These are phyloP conservation scores for Mystacides longicornis DNA, from an alignment of 2,888 invertebrate genomes.

Conservation along the genomic window DNA sequence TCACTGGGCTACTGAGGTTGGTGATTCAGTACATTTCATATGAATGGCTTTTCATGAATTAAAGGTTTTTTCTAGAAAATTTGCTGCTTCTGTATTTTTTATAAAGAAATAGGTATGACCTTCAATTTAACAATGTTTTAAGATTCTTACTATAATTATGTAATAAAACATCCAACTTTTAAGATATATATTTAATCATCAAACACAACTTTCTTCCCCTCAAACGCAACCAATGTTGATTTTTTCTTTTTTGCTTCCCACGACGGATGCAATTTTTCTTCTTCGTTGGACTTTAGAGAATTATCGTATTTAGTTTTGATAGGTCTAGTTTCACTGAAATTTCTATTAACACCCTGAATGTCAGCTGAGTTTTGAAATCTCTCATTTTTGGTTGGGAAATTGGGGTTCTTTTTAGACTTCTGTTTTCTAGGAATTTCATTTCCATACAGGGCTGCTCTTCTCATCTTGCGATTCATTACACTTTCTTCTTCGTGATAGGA, in stretches of 20 bases:
- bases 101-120: no score
- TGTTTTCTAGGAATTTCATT: slow-evolving; percentile 28
- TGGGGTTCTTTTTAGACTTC: slow-evolving; percentile 15
- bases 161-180: neutral
- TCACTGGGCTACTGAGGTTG: no score
- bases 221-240: slow-evolving; percentile 41
- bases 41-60: no score
- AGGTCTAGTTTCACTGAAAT: slow-evolving; percentile 19
- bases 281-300: slow-evolving; percentile 10
- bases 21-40: no score
- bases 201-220: slow-evolving; percentile 47
- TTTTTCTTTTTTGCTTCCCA: slow-evolving; percentile 49
- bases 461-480: slow-evolving; percentile 35
- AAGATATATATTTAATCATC: slow-evolving; percentile 7
- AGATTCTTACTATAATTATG: neutral
- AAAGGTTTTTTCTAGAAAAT: no score
- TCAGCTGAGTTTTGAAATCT: neutral
- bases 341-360: neutral
- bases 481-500: neutral
- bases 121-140: neutral
- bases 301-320: slow-evolving; percentile 24
- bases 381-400: neutral
- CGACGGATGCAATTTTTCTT: slow-evolving; percentile 46
- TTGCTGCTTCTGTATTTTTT: no score
- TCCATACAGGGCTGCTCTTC: slow-evolving; percentile 45